Evolutionary conservation across 2,797 vertebrate genomes (phyloP), one percentile per base, ranked within the genome.

Genomic region (Rhinoraja longicauda): DNA sequence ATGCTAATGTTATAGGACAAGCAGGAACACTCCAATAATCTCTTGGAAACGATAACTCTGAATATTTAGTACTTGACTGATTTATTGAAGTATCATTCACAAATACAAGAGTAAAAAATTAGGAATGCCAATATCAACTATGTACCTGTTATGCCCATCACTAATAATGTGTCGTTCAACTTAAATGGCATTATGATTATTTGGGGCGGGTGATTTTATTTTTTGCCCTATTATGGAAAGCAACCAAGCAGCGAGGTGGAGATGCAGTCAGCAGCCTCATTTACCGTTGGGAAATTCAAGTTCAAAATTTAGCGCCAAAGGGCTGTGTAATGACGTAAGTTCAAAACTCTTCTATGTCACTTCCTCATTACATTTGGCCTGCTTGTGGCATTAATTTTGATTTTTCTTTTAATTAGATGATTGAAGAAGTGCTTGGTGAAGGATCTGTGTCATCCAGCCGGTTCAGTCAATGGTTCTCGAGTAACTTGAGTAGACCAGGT

Each of bases 381-480:
- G 53, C 72, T 57, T 93, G 1, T 93, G 75, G 32, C 17, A 53
- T 59, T 92, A 32, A 93, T 39, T 81, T 59, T 24, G 0, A 32
- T 93, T 72, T 93, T 53, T n/a, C 93, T 82, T 94, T 93, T 95
- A 84, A 96, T 53, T 94, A 99, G 98, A 99, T 99, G 98, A 99
- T 99, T 73, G 98, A 99, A 95, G 98, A 99, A 70, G 98, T 99
- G 94, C 96, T 99, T 93, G 98, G 98, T 84, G 99, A 99, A 95
- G 98, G 98, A 1, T 97, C 98, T 0, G 95, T 97, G 93, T 97
- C 98, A 9, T 97, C 98, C 70, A 99, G 98, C 94, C 97, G 98
- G 91, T 99, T 99, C 95, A 99, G 98, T 95, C 98, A 97, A 93
- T 99, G 98, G 98, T 99, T 99, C 94, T 98, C 98, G 45, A 97